Evolutionary conservation across 37 sponge, comb jelly and placozoan species (phyloP).

Genomic region (Petrosia ficiformis): DNA sequence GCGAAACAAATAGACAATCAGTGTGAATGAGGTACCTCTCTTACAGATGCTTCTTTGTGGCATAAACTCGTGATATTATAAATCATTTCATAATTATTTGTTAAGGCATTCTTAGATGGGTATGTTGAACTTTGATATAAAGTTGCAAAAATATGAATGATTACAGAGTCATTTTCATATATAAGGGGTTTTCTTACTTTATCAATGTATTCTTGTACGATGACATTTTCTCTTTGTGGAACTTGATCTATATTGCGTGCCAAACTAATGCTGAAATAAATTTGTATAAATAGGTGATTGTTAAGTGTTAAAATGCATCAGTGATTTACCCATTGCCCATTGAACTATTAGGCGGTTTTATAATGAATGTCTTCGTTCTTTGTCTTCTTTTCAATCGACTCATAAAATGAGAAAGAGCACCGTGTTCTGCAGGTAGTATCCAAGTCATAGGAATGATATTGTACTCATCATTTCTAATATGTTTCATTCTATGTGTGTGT

Average conservation of each 20-base stretch:
- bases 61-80: too few species aligned
- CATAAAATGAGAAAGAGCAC: constrained; percentile 24
- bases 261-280: constrained; percentile 75
- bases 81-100: too few species aligned
- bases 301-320: too few species aligned
- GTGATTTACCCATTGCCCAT: constrained; percentile 88
- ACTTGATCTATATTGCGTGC: constrained; percentile 41
- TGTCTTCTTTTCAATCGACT: constrained; percentile 42
- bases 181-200: too few species aligned
- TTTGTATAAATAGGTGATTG: too few species aligned
- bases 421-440: constrained; percentile 81
- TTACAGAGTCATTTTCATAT: too few species aligned
- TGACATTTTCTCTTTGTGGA: constrained; percentile 22
- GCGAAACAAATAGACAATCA: too few species aligned
- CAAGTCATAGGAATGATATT: constrained; percentile 75
- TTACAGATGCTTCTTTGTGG: too few species aligned
- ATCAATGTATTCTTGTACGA: constrained; percentile 90
- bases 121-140: too few species aligned
- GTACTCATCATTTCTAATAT: constrained; percentile 58
- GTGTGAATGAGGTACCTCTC: too few species aligned
- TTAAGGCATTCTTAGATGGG: too few species aligned
- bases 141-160: too few species aligned
- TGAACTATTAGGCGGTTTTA: constrained; percentile 82
- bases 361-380: constrained; percentile 59
- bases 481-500: constrained; percentile 73